A percentile compares a stretch with the other conserved stretches of the same genome.
Conservation (phyloP, 2,113 vertebrate genomes). For the Oophaga pumilio region DNA sequence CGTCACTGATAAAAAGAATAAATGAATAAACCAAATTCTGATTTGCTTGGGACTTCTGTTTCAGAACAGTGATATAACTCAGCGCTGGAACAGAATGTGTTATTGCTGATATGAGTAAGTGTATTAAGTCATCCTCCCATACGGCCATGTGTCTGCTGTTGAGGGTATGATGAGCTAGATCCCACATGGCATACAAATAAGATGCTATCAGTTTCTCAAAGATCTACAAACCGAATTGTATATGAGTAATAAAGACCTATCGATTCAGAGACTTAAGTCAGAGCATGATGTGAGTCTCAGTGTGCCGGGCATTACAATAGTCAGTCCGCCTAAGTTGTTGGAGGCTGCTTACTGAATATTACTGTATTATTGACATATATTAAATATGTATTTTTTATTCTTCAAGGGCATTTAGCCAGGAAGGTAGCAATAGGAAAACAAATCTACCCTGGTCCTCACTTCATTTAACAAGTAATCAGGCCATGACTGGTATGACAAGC, state of each 20-base stretch:
- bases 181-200: conserved; percentile 27
- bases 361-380: too few relatives aligned
- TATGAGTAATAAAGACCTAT: not conserved
- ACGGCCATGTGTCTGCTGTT: conserved; percentile 31
- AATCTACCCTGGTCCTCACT: too few relatives aligned
- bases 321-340: not conserved
- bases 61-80: not conserved
- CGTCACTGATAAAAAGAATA: not conserved
- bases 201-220: conserved; percentile 13
- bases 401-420: too few relatives aligned
- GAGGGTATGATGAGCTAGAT: conserved; percentile 17
- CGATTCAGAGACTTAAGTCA: not conserved
- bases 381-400: too few relatives aligned
- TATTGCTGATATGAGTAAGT: conserved; percentile 54
- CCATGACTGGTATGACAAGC: too few relatives aligned
- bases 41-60: conserved; percentile 24
- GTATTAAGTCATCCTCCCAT: conserved; percentile 49
- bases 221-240: not conserved
- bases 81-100: conserved; percentile 44
- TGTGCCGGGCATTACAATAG: not conserved
- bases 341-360: not conserved
- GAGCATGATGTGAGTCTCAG: not conserved
- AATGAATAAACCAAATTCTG: not conserved
- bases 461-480: too few relatives aligned
- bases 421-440: too few relatives aligned